These are phyloP conservation scores for Leucoraja ocellata DNA, from an alignment of 2,797 vertebrate genomes.

Conservation along the genomic window DNA sequence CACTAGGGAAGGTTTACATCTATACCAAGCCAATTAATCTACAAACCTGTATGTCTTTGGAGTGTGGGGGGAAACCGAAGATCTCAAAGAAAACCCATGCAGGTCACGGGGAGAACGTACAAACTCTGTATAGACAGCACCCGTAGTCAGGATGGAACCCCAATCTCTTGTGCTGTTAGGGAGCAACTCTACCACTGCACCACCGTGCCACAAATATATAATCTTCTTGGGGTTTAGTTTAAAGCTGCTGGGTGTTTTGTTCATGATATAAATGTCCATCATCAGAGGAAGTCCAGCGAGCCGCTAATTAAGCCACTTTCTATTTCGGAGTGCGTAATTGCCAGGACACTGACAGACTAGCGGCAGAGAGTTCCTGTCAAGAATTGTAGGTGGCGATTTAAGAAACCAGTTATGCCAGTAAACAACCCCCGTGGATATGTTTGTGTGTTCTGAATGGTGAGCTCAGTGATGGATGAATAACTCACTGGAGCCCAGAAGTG, in stretches of 20 bases:
- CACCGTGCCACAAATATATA: too few relatives aligned
- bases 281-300: conserved; percentile 4
- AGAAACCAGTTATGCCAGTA: neutral
- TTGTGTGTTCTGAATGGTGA: neutral
- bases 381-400: neutral
- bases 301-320: neutral
- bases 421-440: neutral
- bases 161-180: too few relatives aligned
- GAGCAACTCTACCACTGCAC: too few relatives aligned
- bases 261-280: neutral
- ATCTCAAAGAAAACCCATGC: too few relatives aligned
- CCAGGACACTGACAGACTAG: neutral
- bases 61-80: too few relatives aligned
- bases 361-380: conserved; percentile 14
- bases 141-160: too few relatives aligned
- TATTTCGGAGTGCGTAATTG: neutral
- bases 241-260: neutral
- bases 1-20: too few relatives aligned
- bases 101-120: too few relatives aligned
- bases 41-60: too few relatives aligned
- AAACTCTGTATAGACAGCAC: too few relatives aligned
- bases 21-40: too few relatives aligned
- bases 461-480: neutral
- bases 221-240: too few relatives aligned
- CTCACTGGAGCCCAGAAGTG: neutral